phyloP scores from a whole-genome alignment of 1,140 invertebrate genomes.

The Papilio polytes region DNA sequence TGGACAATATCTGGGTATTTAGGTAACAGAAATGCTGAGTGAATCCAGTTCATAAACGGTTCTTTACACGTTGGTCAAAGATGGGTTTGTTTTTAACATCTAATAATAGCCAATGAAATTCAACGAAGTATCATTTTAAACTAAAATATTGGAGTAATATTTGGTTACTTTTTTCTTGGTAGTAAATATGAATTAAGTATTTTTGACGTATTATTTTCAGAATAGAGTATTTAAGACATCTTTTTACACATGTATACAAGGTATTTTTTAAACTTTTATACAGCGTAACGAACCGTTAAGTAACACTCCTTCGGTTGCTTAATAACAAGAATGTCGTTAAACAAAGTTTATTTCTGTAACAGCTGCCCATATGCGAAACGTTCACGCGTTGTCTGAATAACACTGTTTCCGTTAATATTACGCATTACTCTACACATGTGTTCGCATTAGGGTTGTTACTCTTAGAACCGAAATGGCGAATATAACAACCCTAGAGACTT shows the following conservation, averaged over 20 bases:
- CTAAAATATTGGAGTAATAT: too few relatives aligned
- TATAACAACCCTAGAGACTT: too few relatives aligned
- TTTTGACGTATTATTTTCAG: too few relatives aligned
- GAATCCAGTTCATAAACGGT: not conserved
- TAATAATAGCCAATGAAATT: too few relatives aligned
- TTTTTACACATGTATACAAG: too few relatives aligned
- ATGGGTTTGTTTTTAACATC: too few relatives aligned
- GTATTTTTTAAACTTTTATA: not conserved
- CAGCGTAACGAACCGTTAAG: not conserved
- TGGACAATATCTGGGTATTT: conserved; percentile 49
- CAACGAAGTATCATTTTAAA: too few relatives aligned
- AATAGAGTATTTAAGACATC: too few relatives aligned
- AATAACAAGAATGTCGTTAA: conserved; percentile 8
- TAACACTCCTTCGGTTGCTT: not conserved
- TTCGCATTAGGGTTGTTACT: not conserved
- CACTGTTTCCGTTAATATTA: conserved; percentile 26
- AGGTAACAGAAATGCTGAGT: conserved; percentile 27
- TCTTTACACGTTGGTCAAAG: not conserved
- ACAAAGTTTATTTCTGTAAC: conserved; percentile 15
- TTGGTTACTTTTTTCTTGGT: too few relatives aligned
- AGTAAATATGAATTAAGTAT: too few relatives aligned
- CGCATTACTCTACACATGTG: not conserved
- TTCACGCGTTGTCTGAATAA: conserved; percentile 16
- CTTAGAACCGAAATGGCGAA: too few relatives aligned
- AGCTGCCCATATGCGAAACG: conserved; percentile 27